Evolutionary conservation across 2,113 vertebrate species (phyloP).

Genomic region (Seriola rivoliana): DNA sequence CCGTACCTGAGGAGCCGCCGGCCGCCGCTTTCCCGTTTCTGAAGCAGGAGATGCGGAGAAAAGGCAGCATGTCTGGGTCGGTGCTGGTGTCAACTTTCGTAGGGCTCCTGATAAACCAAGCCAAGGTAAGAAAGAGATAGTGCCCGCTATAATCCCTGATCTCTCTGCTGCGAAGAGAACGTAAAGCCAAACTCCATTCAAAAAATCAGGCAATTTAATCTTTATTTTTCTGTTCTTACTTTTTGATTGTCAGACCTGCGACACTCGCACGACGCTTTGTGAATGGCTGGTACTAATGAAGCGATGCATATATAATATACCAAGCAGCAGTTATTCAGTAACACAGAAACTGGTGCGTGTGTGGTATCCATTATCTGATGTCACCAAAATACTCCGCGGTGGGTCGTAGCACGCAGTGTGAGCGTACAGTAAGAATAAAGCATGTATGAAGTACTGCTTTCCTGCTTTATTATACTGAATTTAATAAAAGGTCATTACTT

Average conservation of each 20-base stretch:
- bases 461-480: background rate
- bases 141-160: too few species aligned
- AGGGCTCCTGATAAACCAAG: conserved; percentile 94
- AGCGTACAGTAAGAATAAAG: background rate
- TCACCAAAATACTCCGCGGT: background rate
- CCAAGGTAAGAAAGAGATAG: conserved; percentile 87
- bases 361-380: background rate
- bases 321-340: background rate
- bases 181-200: conserved; percentile 3
- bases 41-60: conserved; percentile 90
- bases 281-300: background rate
- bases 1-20: conserved; percentile 90
- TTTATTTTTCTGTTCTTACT: background rate
- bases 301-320: background rate
- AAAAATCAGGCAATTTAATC: conserved; percentile 3
- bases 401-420: background rate
- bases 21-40: conserved; percentile 87
- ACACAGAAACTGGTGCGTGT: conserved; percentile 5
- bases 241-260: background rate
- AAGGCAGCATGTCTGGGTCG: conserved; percentile 88
- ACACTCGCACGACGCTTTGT: background rate
- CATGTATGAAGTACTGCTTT: background rate
- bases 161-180: background rate
- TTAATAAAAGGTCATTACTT: too few species aligned
- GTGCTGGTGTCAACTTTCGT: conserved; percentile 95